Conservation (phyloP, 2,888 invertebrate species). For the Lepidocyrtinus sp. region DNA sequence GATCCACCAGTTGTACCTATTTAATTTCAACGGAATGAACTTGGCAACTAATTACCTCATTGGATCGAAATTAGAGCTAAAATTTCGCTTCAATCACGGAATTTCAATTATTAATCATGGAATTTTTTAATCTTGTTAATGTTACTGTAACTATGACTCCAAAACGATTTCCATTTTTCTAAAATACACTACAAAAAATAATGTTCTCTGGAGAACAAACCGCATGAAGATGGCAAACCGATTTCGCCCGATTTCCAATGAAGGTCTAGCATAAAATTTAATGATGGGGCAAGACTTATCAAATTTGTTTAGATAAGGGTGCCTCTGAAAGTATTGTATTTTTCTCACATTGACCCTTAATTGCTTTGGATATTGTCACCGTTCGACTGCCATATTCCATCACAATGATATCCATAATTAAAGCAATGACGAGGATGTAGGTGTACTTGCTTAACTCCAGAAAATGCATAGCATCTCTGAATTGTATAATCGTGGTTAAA, state of each 20-base stretch:
- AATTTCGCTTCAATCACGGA: too few species aligned
- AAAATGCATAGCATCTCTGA: neutral
- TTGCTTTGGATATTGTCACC: neutral
- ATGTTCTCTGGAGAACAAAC: slow-evolving; percentile 36
- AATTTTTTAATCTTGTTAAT: too few species aligned
- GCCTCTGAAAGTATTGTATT: neutral
- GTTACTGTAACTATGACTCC: too few species aligned
- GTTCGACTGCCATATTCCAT: slow-evolving; percentile 35
- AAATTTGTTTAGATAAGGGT: slow-evolving; percentile 17
- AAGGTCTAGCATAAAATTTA: slow-evolving; percentile 13
- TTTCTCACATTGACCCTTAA: slow-evolving; percentile 16
- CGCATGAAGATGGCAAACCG: slow-evolving; percentile 30
- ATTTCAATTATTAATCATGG: too few species aligned
- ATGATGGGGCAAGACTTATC: slow-evolving; percentile 9
- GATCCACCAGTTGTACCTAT: too few species aligned
- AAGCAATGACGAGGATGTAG: neutral
- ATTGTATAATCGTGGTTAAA: slow-evolving; percentile 20
- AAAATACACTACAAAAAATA: slow-evolving; percentile 28
- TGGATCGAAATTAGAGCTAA: too few species aligned
- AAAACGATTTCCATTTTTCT: neutral
- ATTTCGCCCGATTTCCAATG: neutral
- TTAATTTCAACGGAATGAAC: too few species aligned
- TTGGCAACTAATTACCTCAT: too few species aligned
- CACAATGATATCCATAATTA: neutral
- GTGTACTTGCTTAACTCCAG: slow-evolving; percentile 26